Base-by-base conservation (phyloP, 2,888 invertebrate species). In the Amiota mariae region DNA sequence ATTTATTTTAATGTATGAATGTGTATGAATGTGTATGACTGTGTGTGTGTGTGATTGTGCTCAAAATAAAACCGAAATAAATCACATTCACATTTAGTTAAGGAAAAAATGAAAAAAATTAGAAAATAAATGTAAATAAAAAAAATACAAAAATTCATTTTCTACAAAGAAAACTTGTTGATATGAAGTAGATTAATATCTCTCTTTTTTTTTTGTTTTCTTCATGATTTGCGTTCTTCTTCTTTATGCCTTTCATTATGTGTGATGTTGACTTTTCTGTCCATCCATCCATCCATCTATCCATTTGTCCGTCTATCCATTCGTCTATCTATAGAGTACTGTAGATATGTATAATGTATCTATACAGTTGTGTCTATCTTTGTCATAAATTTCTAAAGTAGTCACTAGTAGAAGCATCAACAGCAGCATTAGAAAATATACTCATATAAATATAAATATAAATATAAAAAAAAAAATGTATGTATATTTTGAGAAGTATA, bases 11-110 rank as follows among this genome's bases (percentile, higher is more conserved):
- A 54, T 54, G n/a, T 15, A 10, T 54, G 1, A 9, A 2, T 54
- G 12, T 54, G 12, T 54, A 11, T n/a, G 12, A 1, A 54, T 8
- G 12, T 54, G 54, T n/a, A 4, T n/a, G 54, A n/a, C 18, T 8
- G 1, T 66, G 49, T 18, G 2, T 66, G 49, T 68, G 10, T 68
- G 51, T 51, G 54, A 54, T 20, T 75, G 74, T 73, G 75, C 74
- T 77, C 73, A 67, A 76, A 80, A 79, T 80, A 78, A 79, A 79
- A 76, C 73, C 76, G 74, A 77, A 77, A 79, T 79, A 77, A 77
- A 78, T 79, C 79, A 79, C 67, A 68, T 36, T 24, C 54, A n/a
- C 54, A 54, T n/a, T n/a, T 54, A 12, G n/a, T 36, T 36, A 36
- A 36, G 4, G 36, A 36, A 36, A 36, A 36, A 36, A 36, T 4